Percentiles rank a stretch among this genome's conserved stretches.
phyloP scores from a whole-genome alignment of 1,140 invertebrate species.

The Drosophila ercepeae region DNA sequence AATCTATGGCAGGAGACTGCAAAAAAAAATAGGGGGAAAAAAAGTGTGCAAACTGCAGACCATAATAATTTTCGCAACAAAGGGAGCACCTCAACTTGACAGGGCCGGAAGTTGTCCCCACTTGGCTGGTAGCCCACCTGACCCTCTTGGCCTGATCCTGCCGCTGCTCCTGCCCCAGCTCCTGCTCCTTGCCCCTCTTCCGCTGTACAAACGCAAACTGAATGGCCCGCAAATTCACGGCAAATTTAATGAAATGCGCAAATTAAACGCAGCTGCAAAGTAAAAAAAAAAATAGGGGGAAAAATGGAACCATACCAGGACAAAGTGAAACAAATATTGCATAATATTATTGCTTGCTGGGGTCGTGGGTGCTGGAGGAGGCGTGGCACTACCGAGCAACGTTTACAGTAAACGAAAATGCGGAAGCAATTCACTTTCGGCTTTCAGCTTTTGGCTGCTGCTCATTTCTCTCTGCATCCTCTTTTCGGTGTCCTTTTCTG shows the following conservation, averaged over 20 bases:
- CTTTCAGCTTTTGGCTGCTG: slow-evolving; percentile 42
- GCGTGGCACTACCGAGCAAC: slow-evolving; percentile 26
- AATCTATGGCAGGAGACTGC: slow-evolving; percentile 8
- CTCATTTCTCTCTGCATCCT: background rate
- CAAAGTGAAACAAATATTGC: slow-evolving; percentile 71
- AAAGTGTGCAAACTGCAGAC: slow-evolving; percentile 18
- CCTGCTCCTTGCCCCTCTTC: background rate
- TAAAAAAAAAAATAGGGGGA: slow-evolving; percentile 1
- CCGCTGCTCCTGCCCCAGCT: background rate
- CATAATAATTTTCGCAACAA: slow-evolving; percentile 39
- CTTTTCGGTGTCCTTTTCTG: background rate
- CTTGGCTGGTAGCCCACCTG: slow-evolving; percentile 6
- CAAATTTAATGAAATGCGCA: slow-evolving; percentile 60
- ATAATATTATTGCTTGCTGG: slow-evolving; percentile 65
- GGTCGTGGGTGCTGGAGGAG: background rate
- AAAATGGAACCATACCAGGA: slow-evolving; percentile 25
- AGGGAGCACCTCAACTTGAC: slow-evolving; percentile 27
- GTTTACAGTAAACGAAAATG: slow-evolving; percentile 56
- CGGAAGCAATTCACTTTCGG: slow-evolving; percentile 72
- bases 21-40: background rate
- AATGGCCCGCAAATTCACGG: slow-evolving; percentile 48
- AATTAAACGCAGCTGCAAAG: slow-evolving; percentile 46
- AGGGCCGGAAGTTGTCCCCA: slow-evolving; percentile 38
- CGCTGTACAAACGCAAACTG: slow-evolving; percentile 41
- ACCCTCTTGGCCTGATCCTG: background rate